Percentiles rank a stretch among this genome's conserved stretches.
phyloP scores from a whole-genome alignment of 2,113 vertebrate species.

The Enhydra lutris region DNA sequence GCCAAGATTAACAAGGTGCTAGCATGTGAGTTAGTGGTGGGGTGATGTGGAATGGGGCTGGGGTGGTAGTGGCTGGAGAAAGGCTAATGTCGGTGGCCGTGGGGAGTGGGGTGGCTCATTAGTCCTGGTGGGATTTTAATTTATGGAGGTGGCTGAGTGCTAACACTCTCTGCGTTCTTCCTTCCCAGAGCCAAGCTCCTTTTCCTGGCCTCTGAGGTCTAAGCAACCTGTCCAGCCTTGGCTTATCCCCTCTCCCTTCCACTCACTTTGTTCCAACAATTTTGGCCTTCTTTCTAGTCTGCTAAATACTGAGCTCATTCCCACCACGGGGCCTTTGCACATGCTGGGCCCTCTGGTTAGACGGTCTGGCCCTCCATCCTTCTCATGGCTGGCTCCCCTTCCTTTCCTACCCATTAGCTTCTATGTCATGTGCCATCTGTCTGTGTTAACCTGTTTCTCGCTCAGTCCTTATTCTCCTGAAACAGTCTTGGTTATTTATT shows the following conservation, averaged over 20 bases:
- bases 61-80: neutral
- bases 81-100: fast-evolving
- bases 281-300: neutral
- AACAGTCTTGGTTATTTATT: neutral
- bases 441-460: neutral
- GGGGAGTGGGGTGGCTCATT: neutral
- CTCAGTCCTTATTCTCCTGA: neutral
- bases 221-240: neutral
- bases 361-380: neutral
- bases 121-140: neutral
- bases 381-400: neutral
- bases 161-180: neutral
- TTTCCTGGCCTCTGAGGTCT: neutral
- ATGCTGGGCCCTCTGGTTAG: neutral
- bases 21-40: neutral
- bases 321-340: neutral
- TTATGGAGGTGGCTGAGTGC: neutral
- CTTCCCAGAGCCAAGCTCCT: neutral
- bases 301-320: neutral
- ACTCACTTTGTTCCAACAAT: neutral
- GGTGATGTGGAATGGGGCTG: neutral
- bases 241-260: neutral
- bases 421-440: fast-evolving
- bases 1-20: neutral
- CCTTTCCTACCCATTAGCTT: neutral